phyloP scores from a whole-genome alignment of 2,113 vertebrate species.

The Tyto alba region DNA sequence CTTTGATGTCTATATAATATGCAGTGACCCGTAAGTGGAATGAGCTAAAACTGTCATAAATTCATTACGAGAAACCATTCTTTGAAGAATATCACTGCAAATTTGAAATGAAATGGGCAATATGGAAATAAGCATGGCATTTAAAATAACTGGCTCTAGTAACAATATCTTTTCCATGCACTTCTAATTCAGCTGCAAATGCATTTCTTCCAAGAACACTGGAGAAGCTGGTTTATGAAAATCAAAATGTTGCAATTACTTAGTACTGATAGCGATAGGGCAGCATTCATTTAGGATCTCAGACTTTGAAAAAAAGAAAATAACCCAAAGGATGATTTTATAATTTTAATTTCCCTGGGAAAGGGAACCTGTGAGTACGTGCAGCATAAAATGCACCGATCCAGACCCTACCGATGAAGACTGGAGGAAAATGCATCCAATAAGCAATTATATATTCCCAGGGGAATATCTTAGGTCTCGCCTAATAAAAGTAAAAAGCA shows the following conservation, averaged over 20 bases:
- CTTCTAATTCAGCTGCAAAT: not conserved
- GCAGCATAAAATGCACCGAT: accelerated
- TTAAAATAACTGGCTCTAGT: constrained; percentile 11
- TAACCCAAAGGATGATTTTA: not conserved
- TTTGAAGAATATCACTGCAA: constrained; percentile 34
- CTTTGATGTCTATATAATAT: constrained; percentile 39
- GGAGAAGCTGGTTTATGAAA: not conserved
- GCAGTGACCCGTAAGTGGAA: not conserved
- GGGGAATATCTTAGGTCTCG: not conserved
- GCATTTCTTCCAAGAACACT: not conserved
- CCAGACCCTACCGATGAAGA: not conserved
- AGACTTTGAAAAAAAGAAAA: not conserved
- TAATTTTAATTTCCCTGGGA: not conserved
- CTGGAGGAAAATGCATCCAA: not conserved
- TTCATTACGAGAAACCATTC: constrained; percentile 32
- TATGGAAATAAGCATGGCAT: not conserved
- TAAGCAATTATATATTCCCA: not conserved
- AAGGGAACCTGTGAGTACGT: not conserved
- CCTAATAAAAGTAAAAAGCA: not conserved
- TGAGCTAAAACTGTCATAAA: constrained; percentile 39
- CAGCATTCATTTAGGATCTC: not conserved
- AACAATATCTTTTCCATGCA: not conserved
- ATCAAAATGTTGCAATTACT: not conserved
- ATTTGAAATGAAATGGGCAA: not conserved
- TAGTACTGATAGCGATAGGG: not conserved